Conservation (phyloP, 2,113 vertebrate species). For the Peucedramus taeniatus region DNA sequence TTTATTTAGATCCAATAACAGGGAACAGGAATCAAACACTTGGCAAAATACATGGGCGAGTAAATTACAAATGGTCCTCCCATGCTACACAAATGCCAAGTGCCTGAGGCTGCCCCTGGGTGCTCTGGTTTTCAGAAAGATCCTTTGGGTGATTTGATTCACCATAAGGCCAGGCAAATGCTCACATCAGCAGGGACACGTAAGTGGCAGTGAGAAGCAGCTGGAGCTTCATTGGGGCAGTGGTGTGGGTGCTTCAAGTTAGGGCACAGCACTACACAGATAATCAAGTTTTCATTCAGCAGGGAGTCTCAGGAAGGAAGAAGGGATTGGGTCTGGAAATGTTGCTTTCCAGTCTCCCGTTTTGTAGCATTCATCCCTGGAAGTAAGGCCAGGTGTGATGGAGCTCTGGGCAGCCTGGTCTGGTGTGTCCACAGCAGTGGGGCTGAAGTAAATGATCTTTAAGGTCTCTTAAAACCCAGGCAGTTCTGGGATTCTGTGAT, state of each 20-base stretch:
- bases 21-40: background rate
- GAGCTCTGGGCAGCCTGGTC: background rate
- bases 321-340: background rate
- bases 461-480: background rate
- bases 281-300: background rate
- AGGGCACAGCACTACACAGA: background rate
- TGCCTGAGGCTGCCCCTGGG: background rate
- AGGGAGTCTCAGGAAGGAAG: background rate
- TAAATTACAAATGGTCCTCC: background rate
- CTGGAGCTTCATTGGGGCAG: background rate
- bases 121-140: background rate
- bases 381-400: background rate
- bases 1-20: constrained; percentile 11
- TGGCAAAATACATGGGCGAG: fast-evolving
- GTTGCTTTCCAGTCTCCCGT: background rate
- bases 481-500: background rate
- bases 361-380: background rate
- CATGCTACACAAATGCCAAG: background rate
- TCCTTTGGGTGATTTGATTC: background rate
- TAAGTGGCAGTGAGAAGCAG: background rate
- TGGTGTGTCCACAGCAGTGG: background rate
- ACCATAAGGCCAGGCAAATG: fast-evolving
- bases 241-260: fast-evolving
- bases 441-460: background rate
- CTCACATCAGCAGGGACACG: background rate